Base-by-base conservation (phyloP, 2,113 vertebrate genomes). In the Pavo muticus region DNA sequence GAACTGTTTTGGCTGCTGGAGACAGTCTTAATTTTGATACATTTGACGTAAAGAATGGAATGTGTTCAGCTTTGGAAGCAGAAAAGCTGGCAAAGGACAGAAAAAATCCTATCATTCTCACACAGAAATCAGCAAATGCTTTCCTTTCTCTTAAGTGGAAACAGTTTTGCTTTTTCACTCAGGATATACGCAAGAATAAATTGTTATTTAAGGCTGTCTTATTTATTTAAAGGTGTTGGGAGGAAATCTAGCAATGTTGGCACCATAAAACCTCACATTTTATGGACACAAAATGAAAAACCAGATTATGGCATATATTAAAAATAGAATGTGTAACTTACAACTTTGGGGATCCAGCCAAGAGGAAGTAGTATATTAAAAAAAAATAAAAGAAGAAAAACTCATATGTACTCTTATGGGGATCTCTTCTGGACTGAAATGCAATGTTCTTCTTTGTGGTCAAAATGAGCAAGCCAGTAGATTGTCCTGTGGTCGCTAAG, bases 1-100 rank as follows among this genome's bases (percentile, higher is more conserved):
- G 42, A 95, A 42, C 42, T 95, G 30, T 96, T 98, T 95, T 96
- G 93, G 88, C 93, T 96, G 85, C 92, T 96, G 73, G 88, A 95
- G 54, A 29, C 78, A 92, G 72, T 93, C 95, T 95, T 96, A 94
- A 85, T 96, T 97, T 96, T 97, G 92, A 88, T 90, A 89, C 4
- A 0, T 97, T 96, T 95, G 77, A 96, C 77, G 65, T 87, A 85
- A 95, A 94, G 81, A 76, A 40, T 94, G 72, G 90, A 94, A 94
- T 87, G 70, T 83, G 40, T 89, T 92, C 68, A 72, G 78, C 91
- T 85, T 84, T 70, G 59, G 85, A 94, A 93, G 39, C 69, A 68
- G 87, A 94, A 94, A 90, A 77, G 5, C 45, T 50, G 54, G 24
- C 39, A n/a, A 61, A 78, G 19, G 19, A 5, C 23, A 54, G 67